phyloP scores from a whole-genome alignment of 2,113 vertebrate genomes.

The Zosterops borbonicus region DNA sequence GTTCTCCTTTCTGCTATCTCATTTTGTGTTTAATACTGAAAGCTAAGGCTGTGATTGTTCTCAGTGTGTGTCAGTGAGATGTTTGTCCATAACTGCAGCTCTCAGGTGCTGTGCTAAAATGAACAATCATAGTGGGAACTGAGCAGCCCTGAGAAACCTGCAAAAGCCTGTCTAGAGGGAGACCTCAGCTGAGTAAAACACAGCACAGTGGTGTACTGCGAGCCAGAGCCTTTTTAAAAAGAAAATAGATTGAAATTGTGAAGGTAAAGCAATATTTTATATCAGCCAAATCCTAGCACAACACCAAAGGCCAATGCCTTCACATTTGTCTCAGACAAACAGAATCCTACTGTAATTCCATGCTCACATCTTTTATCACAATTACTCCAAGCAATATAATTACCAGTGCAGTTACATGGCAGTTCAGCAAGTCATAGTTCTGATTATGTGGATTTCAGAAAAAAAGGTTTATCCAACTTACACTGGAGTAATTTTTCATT shows the following conservation, averaged over 20 bases:
- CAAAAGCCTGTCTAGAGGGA: neutral
- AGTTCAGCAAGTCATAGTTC: neutral
- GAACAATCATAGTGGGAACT: neutral
- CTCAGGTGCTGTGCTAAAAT: neutral
- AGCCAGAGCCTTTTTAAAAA: neutral
- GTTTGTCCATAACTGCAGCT: neutral
- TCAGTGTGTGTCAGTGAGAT: neutral
- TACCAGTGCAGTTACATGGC: neutral
- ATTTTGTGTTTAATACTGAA: neutral
- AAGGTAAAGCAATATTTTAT: neutral
- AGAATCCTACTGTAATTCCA: neutral
- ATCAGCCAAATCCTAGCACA: neutral
- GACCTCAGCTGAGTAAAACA: neutral
- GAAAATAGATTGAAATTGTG: neutral
- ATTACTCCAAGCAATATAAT: conserved; percentile 11
- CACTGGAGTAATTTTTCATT: neutral
- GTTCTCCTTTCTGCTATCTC: neutral
- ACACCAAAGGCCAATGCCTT: neutral
- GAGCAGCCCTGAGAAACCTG: neutral
- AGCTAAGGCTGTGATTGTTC: neutral
- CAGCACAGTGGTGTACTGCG: accelerated
- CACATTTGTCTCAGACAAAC: neutral
- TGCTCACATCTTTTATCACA: neutral
- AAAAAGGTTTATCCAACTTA: neutral
- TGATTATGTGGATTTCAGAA: neutral